phyloP scores from a whole-genome alignment of 2,888 invertebrate genomes.

The Gari tellinella region DNA sequence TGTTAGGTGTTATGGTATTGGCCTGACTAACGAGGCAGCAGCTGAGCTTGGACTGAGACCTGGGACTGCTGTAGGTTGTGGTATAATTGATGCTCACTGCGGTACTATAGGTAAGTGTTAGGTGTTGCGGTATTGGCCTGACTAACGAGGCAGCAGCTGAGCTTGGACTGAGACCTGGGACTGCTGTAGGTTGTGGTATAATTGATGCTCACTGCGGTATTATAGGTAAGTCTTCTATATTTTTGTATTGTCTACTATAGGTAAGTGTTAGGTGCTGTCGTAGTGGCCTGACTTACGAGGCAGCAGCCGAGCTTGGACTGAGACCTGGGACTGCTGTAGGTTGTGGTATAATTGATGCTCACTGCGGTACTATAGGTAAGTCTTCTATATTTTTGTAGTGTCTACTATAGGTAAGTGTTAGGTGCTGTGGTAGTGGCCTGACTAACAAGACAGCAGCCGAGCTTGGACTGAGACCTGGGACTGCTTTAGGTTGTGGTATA shows the following conservation, averaged over 20 bases:
- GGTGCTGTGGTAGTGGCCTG: constrained; percentile 81
- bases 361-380: constrained; percentile 94
- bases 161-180: constrained; percentile 89
- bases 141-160: constrained; percentile 88
- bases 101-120: constrained; percentile 91
- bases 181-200: constrained; percentile 93
- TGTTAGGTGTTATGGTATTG: constrained; percentile 76
- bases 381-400: too few species aligned
- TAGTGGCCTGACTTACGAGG: constrained; percentile 84
- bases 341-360: constrained; percentile 96
- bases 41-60: constrained; percentile 89
- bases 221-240: constrained; percentile 88
- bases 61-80: constrained; percentile 93
- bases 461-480: constrained; percentile 89
- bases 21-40: constrained; percentile 87
- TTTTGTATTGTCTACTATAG: too few species aligned
- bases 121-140: constrained; percentile 81
- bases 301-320: constrained; percentile 91
- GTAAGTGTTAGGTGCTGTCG: too few species aligned
- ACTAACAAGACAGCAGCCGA: constrained; percentile 88
- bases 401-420: too few species aligned
- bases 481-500: constrained; percentile 93
- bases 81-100: constrained; percentile 98
- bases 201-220: constrained; percentile 99
- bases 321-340: constrained; percentile 91